Conservation (phyloP, 2,113 vertebrate genomes). For the Corythaixoides concolor region DNA sequence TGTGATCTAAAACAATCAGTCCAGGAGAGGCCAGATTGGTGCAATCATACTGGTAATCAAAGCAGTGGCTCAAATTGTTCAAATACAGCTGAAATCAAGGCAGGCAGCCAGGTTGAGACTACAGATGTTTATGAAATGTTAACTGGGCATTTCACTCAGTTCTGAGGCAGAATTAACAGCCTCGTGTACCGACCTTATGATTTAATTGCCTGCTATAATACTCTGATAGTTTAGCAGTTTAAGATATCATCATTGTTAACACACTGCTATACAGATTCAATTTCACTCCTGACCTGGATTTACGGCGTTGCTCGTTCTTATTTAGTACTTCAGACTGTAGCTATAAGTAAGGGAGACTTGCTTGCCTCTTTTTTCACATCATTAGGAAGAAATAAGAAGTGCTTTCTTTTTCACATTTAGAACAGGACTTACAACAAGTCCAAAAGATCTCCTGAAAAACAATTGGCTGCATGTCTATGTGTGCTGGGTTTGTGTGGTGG, state of each 20-base stretch:
- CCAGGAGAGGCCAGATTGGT: background rate
- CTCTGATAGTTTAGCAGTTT: slow-evolving; percentile 46
- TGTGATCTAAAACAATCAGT: background rate
- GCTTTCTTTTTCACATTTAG: background rate
- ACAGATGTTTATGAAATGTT: slow-evolving; percentile 26
- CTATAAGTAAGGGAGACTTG: background rate
- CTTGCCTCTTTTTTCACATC: background rate
- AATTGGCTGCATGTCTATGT: background rate
- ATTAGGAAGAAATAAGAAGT: background rate
- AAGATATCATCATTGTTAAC: slow-evolving; percentile 31
- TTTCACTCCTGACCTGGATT: slow-evolving; percentile 55
- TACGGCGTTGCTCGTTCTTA: slow-evolving; percentile 22
- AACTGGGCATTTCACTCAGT: background rate
- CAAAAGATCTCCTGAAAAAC: background rate
- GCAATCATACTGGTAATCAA: background rate
- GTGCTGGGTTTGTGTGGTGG: no score
- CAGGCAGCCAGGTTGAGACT: background rate
- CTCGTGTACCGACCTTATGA: background rate
- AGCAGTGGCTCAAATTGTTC: background rate
- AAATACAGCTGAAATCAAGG: background rate
- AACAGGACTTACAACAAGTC: background rate
- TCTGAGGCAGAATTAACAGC: slow-evolving; percentile 43
- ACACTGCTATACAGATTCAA: background rate
- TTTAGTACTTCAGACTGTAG: background rate
- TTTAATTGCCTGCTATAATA: slow-evolving; percentile 54